phyloP scores from a whole-genome alignment of 2,888 invertebrate genomes.

The Drosophila phalerata region DNA sequence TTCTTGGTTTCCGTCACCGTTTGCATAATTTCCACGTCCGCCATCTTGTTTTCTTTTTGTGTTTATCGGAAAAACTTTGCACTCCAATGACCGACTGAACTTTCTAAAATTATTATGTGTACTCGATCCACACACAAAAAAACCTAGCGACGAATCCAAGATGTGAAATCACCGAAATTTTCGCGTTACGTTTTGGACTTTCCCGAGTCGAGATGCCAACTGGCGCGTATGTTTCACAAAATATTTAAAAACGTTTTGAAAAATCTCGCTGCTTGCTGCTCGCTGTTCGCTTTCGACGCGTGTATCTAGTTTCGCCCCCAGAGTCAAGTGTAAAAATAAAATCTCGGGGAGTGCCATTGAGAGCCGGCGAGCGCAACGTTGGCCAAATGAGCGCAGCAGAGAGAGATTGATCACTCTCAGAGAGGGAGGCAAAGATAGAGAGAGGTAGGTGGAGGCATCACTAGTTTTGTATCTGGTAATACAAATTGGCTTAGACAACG shows the following conservation, averaged over 20 bases:
- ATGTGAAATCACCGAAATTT: constrained; percentile 32
- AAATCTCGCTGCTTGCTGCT: constrained; percentile 26
- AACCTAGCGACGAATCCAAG: constrained; percentile 6
- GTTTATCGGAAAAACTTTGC: constrained; percentile 44
- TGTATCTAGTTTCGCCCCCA: constrained; percentile 79
- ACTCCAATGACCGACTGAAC: constrained; percentile 84
- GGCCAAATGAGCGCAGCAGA: constrained; percentile 37
- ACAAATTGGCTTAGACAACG: constrained; percentile 59
- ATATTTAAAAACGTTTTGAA: constrained; percentile 69
- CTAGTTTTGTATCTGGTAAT: constrained; percentile 5
- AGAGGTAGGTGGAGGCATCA: neutral
- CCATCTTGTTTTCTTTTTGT: constrained; percentile 87
- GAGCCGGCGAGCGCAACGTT: constrained; percentile 27
- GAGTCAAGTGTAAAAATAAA: constrained; percentile 80
- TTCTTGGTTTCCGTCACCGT: constrained; percentile 93
- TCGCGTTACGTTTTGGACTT: constrained; percentile 80
- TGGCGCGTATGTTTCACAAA: constrained; percentile 71
- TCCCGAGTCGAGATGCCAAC: constrained; percentile 85
- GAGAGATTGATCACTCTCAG: constrained; percentile 17
- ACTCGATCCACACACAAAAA: constrained; percentile 25
- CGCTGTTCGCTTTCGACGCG: constrained; percentile 34
- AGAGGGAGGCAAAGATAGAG: neutral
- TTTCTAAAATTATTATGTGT: constrained; percentile 62
- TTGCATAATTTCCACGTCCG: constrained; percentile 95
- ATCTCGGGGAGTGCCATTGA: constrained; percentile 57